A percentile compares a stretch with the other conserved stretches of the same genome.
These are phyloP conservation scores for Eurypyga helias DNA, from an alignment of 2,113 vertebrate genomes.

Conservation along the genomic window DNA sequence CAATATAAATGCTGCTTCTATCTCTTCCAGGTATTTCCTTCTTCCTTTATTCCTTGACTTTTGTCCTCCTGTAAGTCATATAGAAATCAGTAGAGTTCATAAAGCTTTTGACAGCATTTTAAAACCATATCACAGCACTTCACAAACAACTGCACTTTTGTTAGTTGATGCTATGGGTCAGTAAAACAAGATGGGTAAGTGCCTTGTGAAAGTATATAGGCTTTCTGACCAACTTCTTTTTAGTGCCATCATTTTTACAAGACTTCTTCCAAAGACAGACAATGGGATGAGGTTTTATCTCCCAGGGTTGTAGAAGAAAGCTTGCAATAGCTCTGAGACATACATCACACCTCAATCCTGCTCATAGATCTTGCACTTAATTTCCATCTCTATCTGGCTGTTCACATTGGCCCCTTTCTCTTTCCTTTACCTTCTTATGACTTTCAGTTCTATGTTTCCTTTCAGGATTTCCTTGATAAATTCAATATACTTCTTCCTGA, in stretches of 20 bases:
- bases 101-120: neutral
- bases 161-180: neutral
- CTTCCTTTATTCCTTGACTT: neutral
- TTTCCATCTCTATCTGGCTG: neutral
- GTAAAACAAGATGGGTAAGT: conserved; percentile 13
- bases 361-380: neutral
- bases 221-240: conserved; percentile 2
- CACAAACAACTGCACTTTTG: neutral
- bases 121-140: neutral
- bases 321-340: neutral
- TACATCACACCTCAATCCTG: neutral
- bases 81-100: neutral
- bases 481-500: neutral
- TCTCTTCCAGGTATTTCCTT: neutral
- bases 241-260: neutral
- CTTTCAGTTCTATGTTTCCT: neutral
- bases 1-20: neutral
- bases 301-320: neutral
- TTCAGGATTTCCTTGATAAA: neutral
- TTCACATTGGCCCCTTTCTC: neutral
- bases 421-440: neutral
- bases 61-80: neutral
- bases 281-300: neutral
- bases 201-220: neutral
- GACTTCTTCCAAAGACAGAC: neutral